Evolutionary conservation across 2,888 invertebrate genomes (phyloP), one percentile per base, ranked within the genome.

Genomic region (Sphaerophoria rueppellii): DNA sequence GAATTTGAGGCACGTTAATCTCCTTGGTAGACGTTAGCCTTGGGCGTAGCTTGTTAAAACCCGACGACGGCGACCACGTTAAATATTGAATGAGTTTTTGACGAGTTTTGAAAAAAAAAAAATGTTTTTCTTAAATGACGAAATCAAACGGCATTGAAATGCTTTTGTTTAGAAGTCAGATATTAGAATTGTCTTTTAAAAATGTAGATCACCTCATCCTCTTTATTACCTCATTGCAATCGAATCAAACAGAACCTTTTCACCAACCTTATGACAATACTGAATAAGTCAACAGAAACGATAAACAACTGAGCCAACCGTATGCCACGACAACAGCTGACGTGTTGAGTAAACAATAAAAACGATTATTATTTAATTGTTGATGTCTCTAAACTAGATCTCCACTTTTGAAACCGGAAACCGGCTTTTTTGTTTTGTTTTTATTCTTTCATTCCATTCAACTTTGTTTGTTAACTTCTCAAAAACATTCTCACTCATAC

Each of bases 401-500:
- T 61, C 24, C 55, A 24, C 54, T 11, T 50, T 43, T 43, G 12
- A 35, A 52, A 67, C 67, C 67, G 54, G 67, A 67, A 61, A 69
- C 37, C 55, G 54, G 63, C 24, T 35, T 70, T 80, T 74, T 78
- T 71, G 50, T 63, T 80, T 80, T 75, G 80, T 70, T 80, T 75
- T 63, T 55, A 55, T 70, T 63, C 50, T 52, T 34, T 40, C 12
- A 61, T 70, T 79, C 16, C 16, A 54, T 60, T 54, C 58, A 35
- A 58, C 7, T 35, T 35, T 4, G 24, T 35, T 14, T 43, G 40
- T 52, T 24, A 24, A 55, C 40, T 35, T 35, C 35, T 32, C 12
- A n/a, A 37, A 4, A 34, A 48, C 61, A 61, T n/a, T 24, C 55
- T 12, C 32, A 54, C 11, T 46, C 6, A 43, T 2, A 58, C 6